Evolutionary conservation across 2,888 invertebrate genomes (phyloP).

Genomic region (Caenorhabditis doughertyi): DNA sequence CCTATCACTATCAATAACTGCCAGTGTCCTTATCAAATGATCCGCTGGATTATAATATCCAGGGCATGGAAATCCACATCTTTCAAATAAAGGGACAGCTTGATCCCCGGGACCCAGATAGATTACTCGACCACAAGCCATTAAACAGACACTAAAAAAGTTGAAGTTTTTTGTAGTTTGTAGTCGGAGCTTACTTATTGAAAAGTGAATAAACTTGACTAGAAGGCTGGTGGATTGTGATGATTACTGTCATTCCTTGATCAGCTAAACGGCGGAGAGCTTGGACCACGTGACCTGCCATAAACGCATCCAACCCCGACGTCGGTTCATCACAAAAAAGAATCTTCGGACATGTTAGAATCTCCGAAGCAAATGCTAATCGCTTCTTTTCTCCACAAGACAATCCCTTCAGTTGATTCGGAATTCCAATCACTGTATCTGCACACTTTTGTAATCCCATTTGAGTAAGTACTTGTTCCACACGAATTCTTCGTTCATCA

Average conservation of each 20-base stretch:
- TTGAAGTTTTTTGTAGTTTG: not conserved
- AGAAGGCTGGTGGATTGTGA: conserved; percentile 95
- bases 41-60: conserved; percentile 83
- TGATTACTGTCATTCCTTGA: conserved; percentile 92
- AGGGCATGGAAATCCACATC: conserved; percentile 81
- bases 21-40: conserved; percentile 83
- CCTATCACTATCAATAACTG: conserved; percentile 72
- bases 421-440: conserved; percentile 89
- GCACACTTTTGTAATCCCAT: conserved; percentile 88
- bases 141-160: conserved; percentile 85
- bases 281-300: conserved; percentile 78
- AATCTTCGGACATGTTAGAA: conserved; percentile 85
- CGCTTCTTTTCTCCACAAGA: conserved; percentile 91
- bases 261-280: conserved; percentile 71
- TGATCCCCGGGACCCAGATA: conserved; percentile 89
- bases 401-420: conserved; percentile 88
- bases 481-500: conserved; percentile 87
- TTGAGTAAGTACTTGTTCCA: conserved; percentile 86
- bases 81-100: conserved; percentile 88
- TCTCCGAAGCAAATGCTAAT: conserved; percentile 91
- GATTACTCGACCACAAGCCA: conserved; percentile 94
- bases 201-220: conserved; percentile 93
- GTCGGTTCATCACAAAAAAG: conserved; percentile 85
- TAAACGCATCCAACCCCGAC: conserved; percentile 84
- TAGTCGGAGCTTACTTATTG: conserved; percentile 85